Conservation (phyloP, 2,113 vertebrate species). For the Zosterops hypoxanthus region DNA sequence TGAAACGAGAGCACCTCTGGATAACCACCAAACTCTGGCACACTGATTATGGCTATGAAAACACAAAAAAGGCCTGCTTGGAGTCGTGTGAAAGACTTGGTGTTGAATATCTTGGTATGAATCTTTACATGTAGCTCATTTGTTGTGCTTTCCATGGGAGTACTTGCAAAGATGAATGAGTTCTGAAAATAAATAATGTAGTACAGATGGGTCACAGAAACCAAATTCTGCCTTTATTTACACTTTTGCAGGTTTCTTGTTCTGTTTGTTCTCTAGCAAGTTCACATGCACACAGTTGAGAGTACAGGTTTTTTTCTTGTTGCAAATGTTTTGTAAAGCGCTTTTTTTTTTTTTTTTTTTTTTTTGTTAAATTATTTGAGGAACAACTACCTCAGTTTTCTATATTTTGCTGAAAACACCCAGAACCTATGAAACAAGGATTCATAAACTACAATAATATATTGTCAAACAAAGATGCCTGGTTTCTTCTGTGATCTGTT, state of each 20-base stretch:
- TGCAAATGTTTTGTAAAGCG: neutral
- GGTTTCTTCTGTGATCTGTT: neutral
- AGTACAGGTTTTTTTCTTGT: neutral
- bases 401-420: neutral
- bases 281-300: neutral
- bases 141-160: neutral
- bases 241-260: neutral
- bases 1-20: slow-evolving; percentile 77
- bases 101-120: slow-evolving; percentile 78
- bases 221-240: neutral
- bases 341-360: neutral
- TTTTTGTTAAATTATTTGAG: neutral
- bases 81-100: slow-evolving; percentile 77
- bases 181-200: rapidly evolving
- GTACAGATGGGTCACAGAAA: neutral
- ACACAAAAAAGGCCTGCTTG: slow-evolving; percentile 72
- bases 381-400: neutral
- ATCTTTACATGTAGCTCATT: neutral
- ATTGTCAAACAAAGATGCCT: neutral
- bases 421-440: neutral
- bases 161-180: neutral
- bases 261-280: neutral
- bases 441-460: neutral
- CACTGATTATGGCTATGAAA: slow-evolving; percentile 75
- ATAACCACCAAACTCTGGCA: slow-evolving; percentile 84